phyloP scores from a whole-genome alignment of 2,113 vertebrate species.

The Archilochus colubris region DNA sequence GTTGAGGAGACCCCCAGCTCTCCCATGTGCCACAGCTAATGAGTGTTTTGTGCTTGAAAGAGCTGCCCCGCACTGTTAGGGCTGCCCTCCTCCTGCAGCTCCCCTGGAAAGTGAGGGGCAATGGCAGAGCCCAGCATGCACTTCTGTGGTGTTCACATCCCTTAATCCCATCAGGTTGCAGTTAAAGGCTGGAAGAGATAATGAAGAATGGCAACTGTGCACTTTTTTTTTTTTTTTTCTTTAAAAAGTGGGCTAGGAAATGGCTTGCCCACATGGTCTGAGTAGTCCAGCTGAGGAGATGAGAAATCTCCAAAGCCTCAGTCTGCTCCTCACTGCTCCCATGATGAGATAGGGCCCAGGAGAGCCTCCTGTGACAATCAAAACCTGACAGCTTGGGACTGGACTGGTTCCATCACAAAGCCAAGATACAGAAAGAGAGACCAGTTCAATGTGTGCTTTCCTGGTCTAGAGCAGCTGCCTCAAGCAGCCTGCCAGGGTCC shows the following conservation, averaged over 20 bases:
- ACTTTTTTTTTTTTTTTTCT: background rate
- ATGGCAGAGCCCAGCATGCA: accelerated
- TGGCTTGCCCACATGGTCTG: background rate
- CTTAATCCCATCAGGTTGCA: background rate
- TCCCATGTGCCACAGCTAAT: background rate
- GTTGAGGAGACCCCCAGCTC: background rate
- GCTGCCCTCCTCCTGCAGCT: background rate
- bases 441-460: background rate
- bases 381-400: background rate
- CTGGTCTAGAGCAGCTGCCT: background rate
- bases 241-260: background rate
- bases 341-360: accelerated
- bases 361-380: accelerated
- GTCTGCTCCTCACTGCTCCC: background rate
- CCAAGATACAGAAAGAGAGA: no score
- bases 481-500: background rate
- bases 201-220: background rate
- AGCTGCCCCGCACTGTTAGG: background rate
- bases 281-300: background rate
- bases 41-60: background rate
- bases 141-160: accelerated
- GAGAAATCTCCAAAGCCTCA: background rate
- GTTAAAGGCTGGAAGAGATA: background rate
- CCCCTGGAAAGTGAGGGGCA: background rate
- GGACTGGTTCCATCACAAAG: background rate